Evolutionary conservation across 1,140 invertebrate genomes (phyloP), one percentile per base, ranked within the genome.

Genomic region (Zophobas atratus): DNA sequence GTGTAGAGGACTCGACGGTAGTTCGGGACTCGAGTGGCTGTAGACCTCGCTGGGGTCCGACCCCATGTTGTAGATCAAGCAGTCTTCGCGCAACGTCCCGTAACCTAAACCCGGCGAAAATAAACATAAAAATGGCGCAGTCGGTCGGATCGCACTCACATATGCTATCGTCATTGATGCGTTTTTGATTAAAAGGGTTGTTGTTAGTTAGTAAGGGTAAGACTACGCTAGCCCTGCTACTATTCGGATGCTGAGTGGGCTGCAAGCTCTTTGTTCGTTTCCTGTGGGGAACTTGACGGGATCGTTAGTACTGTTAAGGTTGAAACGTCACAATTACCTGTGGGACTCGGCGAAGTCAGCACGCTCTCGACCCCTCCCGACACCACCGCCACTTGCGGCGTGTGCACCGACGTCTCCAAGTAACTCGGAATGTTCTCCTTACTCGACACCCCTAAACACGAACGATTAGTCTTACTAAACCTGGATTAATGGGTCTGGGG

Each of bases 141-240:
- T 51, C n/a, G 4, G 2, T 5, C 4, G 6, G n/a, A 34, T 57
- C 6, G 4, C 8, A 82, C 82, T 83, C 79, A 84, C 83, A 82
- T 71, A 82, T 80, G 63, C 75, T 81, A 70, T 85, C 83, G 33
- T 84, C 82, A 63, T 82, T 79, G n/a, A 76, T 67, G 70, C 82
- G 81, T 80, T 82, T 85, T 73, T 81, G 79, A 34, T 53, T 63
- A 83, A 90, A 90, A 3, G 88, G 88, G 80, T 89, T 88, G 81
- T 87, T 86, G 76, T 86, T 88, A 67, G 85, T 88, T 81, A 93
- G 88, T 78, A 94, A 88, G 2, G 94, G 94, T 86, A 95, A 93
- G 80, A 93, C 92, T 75, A 94, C 92, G 87, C 93, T 94, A 76
- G 92, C 92, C 81, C 92, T 88, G 79, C 92, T 92, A 86, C 91